Evolutionary conservation across 2,797 vertebrate species (phyloP).

Genomic region (Melanotaenia parkinsoni): DNA sequence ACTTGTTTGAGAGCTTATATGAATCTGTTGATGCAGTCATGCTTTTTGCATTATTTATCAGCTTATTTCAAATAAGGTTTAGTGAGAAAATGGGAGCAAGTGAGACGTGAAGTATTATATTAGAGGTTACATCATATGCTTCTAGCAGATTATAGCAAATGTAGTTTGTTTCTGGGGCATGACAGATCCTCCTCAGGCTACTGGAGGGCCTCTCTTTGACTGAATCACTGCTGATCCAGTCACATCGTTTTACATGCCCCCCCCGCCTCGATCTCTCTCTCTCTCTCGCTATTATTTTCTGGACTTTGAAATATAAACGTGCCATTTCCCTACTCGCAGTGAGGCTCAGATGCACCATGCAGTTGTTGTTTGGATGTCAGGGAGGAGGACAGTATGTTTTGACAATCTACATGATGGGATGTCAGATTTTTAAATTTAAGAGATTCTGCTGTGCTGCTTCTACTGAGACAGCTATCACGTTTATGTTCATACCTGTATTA

Average conservation of each 20-base stretch:
- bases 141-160: conserved; percentile 1
- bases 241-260: conserved; percentile 21
- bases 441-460: conserved; percentile 8
- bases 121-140: conserved; percentile 22
- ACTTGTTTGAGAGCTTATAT: not conserved
- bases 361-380: not conserved
- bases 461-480: conserved; percentile 22
- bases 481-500: conserved; percentile 21
- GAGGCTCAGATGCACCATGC: conserved; percentile 5
- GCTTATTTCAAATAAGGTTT: conserved; percentile 16
- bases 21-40: not conserved
- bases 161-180: conserved; percentile 8
- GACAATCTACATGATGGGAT: conserved; percentile 1
- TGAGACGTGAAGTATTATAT: conserved; percentile 14
- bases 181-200: conserved; percentile 10
- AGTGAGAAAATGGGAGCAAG: conserved; percentile 17
- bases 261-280: too few species aligned
- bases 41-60: not conserved
- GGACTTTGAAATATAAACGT: conserved; percentile 12
- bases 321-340: conserved; percentile 8
- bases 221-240: conserved; percentile 39
- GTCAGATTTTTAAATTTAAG: conserved; percentile 18
- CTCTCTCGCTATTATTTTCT: conserved; percentile 20
- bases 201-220: conserved; percentile 21
- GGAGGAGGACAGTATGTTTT: not conserved